Conservation (phyloP, 2,113 vertebrate species). For the Ursus arctos region DNA sequence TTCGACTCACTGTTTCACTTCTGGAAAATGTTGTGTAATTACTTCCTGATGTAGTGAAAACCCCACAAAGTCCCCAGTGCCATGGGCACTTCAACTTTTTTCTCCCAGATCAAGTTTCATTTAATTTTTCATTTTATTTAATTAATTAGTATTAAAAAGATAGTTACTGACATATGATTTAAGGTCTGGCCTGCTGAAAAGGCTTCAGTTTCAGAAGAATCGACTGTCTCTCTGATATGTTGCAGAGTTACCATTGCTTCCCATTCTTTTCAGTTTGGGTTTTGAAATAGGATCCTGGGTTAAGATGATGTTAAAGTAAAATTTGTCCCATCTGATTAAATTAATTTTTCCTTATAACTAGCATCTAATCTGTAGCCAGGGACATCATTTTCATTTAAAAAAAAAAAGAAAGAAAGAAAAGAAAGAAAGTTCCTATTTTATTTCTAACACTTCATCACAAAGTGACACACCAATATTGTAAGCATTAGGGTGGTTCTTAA, state of each 20-base stretch:
- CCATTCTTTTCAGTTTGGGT: constrained; percentile 34
- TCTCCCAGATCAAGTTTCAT: constrained; percentile 84
- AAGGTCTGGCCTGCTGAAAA: constrained; percentile 74
- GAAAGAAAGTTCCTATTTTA: not conserved
- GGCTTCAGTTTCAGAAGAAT: constrained; percentile 74
- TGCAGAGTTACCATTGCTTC: constrained; percentile 59
- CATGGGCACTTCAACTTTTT: constrained; percentile 84
- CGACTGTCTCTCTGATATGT: constrained; percentile 60
- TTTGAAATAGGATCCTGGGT: not conserved
- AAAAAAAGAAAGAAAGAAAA: no score
- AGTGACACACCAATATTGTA: no score
- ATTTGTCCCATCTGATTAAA: not conserved
- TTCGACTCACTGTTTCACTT: constrained; percentile 90
- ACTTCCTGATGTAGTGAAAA: constrained; percentile 88
- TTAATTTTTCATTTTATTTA: constrained; percentile 82
- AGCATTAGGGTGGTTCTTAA: not conserved
- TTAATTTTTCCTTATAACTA: constrained; percentile 23
- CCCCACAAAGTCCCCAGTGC: constrained; percentile 83
- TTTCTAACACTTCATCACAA: not conserved
- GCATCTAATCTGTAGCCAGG: not conserved
- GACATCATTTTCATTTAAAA: not conserved
- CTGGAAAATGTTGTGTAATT: constrained; percentile 91
- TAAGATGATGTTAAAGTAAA: constrained; percentile 20
- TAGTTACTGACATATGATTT: constrained; percentile 78
- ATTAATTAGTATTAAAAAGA: constrained; percentile 85